Evolutionary conservation across 2,797 vertebrate genomes (phyloP), one percentile per base, ranked within the genome.

Genomic region (Epinephelus coioides): DNA sequence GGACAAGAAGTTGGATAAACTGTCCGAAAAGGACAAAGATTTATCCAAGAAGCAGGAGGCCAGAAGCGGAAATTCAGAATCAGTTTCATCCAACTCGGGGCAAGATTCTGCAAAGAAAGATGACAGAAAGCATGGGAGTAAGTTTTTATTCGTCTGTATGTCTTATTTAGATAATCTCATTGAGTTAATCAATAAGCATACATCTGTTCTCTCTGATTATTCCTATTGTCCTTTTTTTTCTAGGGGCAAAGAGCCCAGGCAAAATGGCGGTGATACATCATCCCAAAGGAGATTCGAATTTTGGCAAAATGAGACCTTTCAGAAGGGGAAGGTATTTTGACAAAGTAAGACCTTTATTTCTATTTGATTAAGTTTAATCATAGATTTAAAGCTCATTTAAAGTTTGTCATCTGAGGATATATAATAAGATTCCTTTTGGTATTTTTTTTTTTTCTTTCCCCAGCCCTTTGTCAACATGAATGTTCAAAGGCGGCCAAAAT

Each of bases 1-100:
- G 73, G 98, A 99, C 55, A 99, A 98, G 89, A 97, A 98, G 78
- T 94, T 94, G n/a, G 97, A 98, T n/a, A 98, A 98, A 87, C 91
- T 91, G 1, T 96, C 96, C 67, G 98, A 98, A 76, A 99, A 98
- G 89, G 97, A 99, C 82, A 99, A 98, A 90, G 98, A 99, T 59
- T 4, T 74, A 12, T 84, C 83, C 69, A 98, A 98, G 92, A 98
- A 98, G 91, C 92, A 87, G 51, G 97, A 99, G 62, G 78, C 89
- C 69, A 99, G 96, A 95, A 94, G 95, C 65, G 94, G 95, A 84
- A 98, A 97, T 92, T 95, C 84, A 55, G 97, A 97, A 10, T 91
- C 94, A 0, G 92, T 91, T 80, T 87, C 96, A 64, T 95, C 95
- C 61, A 94, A 91, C 87, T 93, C 94, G 3, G 92, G 91, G 65